Evolutionary conservation across 2,797 vertebrate genomes (phyloP).

Genomic region (Pipistrellus kuhlii): DNA sequence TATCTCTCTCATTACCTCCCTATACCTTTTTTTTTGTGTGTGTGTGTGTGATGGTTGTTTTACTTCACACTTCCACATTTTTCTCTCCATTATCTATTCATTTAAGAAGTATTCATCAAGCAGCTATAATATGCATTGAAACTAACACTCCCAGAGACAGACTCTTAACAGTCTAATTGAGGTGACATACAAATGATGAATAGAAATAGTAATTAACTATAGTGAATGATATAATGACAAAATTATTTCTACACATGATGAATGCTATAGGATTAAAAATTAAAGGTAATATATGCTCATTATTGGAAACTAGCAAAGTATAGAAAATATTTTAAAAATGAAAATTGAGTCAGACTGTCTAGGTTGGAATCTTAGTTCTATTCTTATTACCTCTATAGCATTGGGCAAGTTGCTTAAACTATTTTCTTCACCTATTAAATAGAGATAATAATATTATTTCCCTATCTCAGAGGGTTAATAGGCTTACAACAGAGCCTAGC

Average conservation of each 20-base stretch:
- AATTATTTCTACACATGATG: constrained; percentile 77
- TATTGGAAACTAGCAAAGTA: constrained; percentile 67
- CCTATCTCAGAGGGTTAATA: constrained; percentile 36
- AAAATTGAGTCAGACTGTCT: constrained; percentile 61
- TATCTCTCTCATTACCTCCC: constrained; percentile 45
- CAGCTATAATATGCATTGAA: constrained; percentile 79
- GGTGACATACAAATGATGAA: constrained; percentile 80
- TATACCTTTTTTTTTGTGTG: not conserved
- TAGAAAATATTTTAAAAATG: constrained; percentile 55
- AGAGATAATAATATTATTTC: constrained; percentile 63
- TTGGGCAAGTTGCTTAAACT: constrained; percentile 60
- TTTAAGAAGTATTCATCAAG: constrained; percentile 80
- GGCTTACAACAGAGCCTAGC: constrained; percentile 29
- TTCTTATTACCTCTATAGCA: constrained; percentile 50
- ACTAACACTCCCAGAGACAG: constrained; percentile 73
- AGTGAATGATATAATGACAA: constrained; percentile 82
- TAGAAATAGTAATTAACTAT: constrained; percentile 83
- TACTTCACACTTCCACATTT: constrained; percentile 60
- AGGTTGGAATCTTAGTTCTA: constrained; percentile 42
- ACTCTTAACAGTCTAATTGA: constrained; percentile 81
- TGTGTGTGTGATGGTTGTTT: constrained; percentile 45
- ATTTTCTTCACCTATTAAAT: constrained; percentile 56
- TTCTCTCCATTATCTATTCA: constrained; percentile 77
- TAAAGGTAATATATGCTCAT: constrained; percentile 72
- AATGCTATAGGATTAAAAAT: constrained; percentile 76